Conservation (phyloP, 2,113 vertebrate genomes). For the Charadrius vociferus region DNA sequence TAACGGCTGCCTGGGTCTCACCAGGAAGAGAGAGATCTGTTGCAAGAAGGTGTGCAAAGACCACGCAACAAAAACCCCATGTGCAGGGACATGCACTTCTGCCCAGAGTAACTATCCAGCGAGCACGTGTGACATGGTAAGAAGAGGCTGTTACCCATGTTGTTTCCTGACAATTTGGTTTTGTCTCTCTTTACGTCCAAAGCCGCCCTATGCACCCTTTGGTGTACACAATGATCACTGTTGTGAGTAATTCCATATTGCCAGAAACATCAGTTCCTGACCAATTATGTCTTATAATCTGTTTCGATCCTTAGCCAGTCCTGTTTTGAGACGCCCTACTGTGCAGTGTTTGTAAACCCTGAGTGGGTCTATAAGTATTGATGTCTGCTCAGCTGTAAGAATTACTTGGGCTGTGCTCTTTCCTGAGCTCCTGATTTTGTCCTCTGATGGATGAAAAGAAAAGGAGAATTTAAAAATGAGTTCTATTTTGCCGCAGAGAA, state of each 20-base stretch:
- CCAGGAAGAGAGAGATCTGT: neutral
- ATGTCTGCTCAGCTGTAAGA: conserved; percentile 18
- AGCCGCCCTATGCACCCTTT: neutral
- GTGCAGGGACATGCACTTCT: rapidly evolving
- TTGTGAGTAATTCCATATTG: neutral
- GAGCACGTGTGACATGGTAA: rapidly evolving
- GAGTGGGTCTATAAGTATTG: conserved; percentile 31
- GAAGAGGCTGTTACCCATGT: neutral
- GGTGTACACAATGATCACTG: neutral
- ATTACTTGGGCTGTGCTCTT: neutral
- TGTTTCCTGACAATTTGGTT: neutral
- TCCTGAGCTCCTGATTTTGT: neutral
- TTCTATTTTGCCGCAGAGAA: neutral
- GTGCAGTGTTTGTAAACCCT: conserved; percentile 33
- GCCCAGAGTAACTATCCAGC: neutral
- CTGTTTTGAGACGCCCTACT: neutral
- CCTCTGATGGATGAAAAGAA: neutral
- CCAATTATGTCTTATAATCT: neutral
- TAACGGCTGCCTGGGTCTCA: neutral
- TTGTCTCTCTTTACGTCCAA: neutral
- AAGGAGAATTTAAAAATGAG: neutral
- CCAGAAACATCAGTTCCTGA: neutral
- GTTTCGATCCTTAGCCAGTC: neutral
- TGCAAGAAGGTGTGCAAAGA: neutral
- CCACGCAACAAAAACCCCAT: rapidly evolving